Evolutionary conservation across 2,888 invertebrate genomes (phyloP).

Genomic region (Cyclophora albipunctata): DNA sequence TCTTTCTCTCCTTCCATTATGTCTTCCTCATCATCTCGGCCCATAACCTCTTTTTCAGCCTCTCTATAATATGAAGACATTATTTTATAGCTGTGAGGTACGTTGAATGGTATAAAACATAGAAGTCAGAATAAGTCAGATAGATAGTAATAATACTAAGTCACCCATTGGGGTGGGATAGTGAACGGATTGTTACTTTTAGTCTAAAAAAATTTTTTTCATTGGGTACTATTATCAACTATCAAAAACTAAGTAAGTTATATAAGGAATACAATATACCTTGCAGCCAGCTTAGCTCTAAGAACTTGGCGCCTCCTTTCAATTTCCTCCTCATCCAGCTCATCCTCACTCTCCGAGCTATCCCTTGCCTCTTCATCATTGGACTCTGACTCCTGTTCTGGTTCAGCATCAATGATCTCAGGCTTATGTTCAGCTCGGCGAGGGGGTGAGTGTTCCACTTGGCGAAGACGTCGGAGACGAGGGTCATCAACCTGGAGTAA

Average conservation of each 20-base stretch:
- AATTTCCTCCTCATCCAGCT: constrained; percentile 89
- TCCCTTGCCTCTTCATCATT: constrained; percentile 56
- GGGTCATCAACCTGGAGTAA: constrained; percentile 84
- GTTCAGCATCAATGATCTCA: constrained; percentile 63
- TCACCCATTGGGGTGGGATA: too few relatives aligned
- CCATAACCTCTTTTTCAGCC: constrained; percentile 82
- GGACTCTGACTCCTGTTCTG: constrained; percentile 58
- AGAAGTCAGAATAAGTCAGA: too few relatives aligned
- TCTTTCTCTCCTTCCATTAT: constrained; percentile 78
- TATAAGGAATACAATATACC: constrained; percentile 26
- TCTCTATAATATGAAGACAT: constrained; percentile 51
- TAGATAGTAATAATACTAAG: too few relatives aligned
- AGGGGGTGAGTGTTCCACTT: constrained; percentile 72
- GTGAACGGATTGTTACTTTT: too few relatives aligned
- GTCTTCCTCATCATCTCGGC: constrained; percentile 83
- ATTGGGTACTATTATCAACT: too few relatives aligned
- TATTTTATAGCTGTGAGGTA: background rate
- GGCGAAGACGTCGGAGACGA: constrained; percentile 83
- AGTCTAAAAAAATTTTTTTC: too few relatives aligned
- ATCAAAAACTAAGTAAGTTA: too few relatives aligned
- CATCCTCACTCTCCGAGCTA: constrained; percentile 84
- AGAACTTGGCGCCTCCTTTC: constrained; percentile 83
- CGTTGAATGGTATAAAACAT: too few relatives aligned
- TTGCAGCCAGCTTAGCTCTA: constrained; percentile 62
- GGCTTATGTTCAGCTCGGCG: constrained; percentile 76